Evolutionary conservation across 37 sponge, comb jelly and placozoan species (phyloP), one percentile per base, ranked within the genome.

Genomic region (Cliona cf. orientalis): DNA sequence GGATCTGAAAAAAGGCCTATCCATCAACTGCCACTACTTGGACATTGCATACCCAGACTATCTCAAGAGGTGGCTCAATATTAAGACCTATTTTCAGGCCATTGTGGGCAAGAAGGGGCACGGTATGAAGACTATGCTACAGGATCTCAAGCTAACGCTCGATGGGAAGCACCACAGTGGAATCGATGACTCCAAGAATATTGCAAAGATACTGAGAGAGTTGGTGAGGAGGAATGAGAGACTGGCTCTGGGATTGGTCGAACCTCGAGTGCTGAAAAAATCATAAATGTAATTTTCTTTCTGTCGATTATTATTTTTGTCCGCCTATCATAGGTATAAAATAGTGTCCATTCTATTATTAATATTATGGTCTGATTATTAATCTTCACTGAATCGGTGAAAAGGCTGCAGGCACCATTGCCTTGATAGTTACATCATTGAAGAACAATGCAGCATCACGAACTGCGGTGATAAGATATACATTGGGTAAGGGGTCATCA

Each of bases 81-180:
- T 93, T 23, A 93, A 93, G 73, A 63, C 43, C 44, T 78, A 45
- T 28, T 91, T 91, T 76, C 68, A 66, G 25, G 74, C 58, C 3
- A 37, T 86, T 17, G 84, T 64, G 49, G 79, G 83, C 0, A 68
- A 37, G 39, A 86, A 82, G 45, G 69, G 74, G 19, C 11, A 43
- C 28, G 66, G 91, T 12, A 91, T 91, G 91, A 71, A 83, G 38
- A 39, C 71, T 11, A 91, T 93, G 94, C 56, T 93, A 25, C 35
- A 75, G 2, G 58, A 82, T 31, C 74, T 93, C 1, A 42, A 69
- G 1, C 63, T 93, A 42, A 41, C 7, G 23, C 61, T 93, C 62
- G 86, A 81, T 21, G 94, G 94, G 0, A 36, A 84, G 14, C 94
- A 93, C 39, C 94, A 93, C 75, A 93, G 94, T 81, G 94, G 94